Evolutionary conservation across 2,797 vertebrate species (phyloP), one percentile per base, ranked within the genome.

Genomic region (Distichodus sexfasciatus): DNA sequence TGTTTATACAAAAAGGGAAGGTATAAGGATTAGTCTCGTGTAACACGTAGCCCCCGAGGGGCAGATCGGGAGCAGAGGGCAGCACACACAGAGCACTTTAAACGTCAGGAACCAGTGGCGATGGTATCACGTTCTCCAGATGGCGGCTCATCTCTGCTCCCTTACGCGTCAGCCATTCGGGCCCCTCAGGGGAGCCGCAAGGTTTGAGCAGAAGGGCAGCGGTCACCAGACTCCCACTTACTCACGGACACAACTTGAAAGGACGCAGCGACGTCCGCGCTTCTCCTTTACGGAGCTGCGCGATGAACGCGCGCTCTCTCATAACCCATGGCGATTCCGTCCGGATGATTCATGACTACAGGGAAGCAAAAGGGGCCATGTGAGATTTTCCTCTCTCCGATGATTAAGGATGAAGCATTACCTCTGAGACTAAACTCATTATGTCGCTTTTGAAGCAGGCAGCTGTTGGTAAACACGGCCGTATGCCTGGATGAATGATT

Each of bases 41-140:
- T n/a, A 5, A 68, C 24, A 53, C n/a, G 11, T 47, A 35, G 23
- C 29, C 26, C 26, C 6, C 28, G 41, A 60, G 47, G 36, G 21
- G 21, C 26, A 73, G 9, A 6, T n/a, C n/a, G 11, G 57, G 43
- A 55, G n/a, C 14, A 46, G 36, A 23, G n/a, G 15, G 44, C n/a
- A 44, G 44, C 60, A 67, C 17, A 43, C 29, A 65, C 23, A 53
- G 67, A 15, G 19, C 44, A 61, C 53, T 77, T 72, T 54, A 73
- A 78, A 76, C 53, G 50, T 62, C 64, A 75, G 59, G 64, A 78
- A 71, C 60, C 51, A 51, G 44, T 67, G 47, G 51, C 36, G 69
- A 78, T 77, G 1, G 51, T 70, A 80, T 79, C 47, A 23, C 69
- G 64, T 79, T 76, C 74, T 79, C 80, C 77, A 82, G 76, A 79